A percentile compares a stretch with the other conserved stretches of the same genome.
These are phyloP conservation scores for Pogonomyrmex barbatus DNA, from an alignment of 1,140 invertebrate genomes.

Conservation along the genomic window DNA sequence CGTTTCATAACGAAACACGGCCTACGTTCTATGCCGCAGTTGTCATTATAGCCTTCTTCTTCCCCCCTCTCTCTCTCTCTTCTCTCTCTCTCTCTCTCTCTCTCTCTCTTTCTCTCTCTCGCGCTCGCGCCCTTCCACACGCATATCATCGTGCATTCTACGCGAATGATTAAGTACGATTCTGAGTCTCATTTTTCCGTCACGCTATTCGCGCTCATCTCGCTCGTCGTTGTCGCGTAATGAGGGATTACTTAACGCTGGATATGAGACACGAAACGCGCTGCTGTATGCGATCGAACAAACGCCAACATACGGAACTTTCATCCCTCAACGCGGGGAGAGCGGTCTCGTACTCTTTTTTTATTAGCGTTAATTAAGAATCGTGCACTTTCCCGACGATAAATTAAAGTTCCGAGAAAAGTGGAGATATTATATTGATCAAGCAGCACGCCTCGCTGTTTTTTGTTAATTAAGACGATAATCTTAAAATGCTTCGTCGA, in stretches of 20 bases:
- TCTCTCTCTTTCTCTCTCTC: background rate
- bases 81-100: background rate
- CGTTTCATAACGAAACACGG: slow-evolving; percentile 46
- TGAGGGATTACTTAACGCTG: slow-evolving; percentile 12
- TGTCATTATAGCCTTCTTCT: slow-evolving; percentile 17
- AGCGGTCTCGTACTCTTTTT: too few species aligned
- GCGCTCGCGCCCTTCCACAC: too few species aligned
- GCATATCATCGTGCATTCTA: slow-evolving; percentile 3
- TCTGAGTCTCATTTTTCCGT: slow-evolving; percentile 39
- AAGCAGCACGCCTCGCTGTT: background rate
- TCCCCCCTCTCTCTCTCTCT: background rate
- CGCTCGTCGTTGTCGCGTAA: slow-evolving; percentile 17
- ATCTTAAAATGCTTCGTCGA: background rate
- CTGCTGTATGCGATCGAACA: background rate
- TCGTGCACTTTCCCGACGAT: background rate
- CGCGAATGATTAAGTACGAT: slow-evolving; percentile 47
- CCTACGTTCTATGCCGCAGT: slow-evolving; percentile 16
- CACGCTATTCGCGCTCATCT: slow-evolving; percentile 17
- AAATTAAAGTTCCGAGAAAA: background rate
- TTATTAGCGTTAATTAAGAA: background rate
- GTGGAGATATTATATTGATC: background rate
- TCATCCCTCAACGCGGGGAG: background rate
- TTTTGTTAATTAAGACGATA: background rate
- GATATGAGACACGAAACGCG: background rate
- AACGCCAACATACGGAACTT: background rate